A percentile compares a stretch with the other conserved stretches of the same genome.
Evolutionary conservation across 2,113 vertebrate species (phyloP).

Genomic region (Psittacus erithacus): DNA sequence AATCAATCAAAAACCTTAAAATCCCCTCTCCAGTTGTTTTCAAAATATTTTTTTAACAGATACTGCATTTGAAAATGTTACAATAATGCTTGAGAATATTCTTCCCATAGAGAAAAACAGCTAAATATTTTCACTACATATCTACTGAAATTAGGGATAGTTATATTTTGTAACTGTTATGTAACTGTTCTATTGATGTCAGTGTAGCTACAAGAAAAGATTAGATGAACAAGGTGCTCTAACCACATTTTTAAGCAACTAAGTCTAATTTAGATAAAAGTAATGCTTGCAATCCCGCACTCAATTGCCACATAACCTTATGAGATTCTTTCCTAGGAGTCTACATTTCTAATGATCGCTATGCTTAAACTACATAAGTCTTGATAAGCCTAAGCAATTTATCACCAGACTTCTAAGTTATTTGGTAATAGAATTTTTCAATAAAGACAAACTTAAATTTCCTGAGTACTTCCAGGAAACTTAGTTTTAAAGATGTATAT

Average conservation of each 20-base stretch:
- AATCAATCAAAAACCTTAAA: neutral
- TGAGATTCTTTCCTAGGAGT: neutral
- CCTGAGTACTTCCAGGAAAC: neutral
- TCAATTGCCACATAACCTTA: neutral
- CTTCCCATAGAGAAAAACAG: neutral
- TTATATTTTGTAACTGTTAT: neutral
- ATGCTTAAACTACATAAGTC: neutral
- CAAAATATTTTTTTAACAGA: neutral
- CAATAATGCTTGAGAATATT: neutral
- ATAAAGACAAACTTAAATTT: neutral
- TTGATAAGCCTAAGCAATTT: conserved; percentile 4
- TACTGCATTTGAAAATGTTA: neutral
- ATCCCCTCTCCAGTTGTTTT: accelerated
- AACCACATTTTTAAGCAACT: neutral
- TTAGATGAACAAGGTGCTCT: neutral
- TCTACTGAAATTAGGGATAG: neutral
- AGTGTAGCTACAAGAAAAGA: neutral
- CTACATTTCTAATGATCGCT: neutral
- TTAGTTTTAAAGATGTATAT: neutral
- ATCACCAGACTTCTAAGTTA: neutral
- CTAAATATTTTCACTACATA: neutral
- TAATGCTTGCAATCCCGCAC: neutral
- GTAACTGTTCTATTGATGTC: neutral
- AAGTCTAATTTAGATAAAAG: neutral
- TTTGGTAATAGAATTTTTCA: neutral